phyloP scores from a whole-genome alignment of 2,113 vertebrate genomes.

The Meles meles region DNA sequence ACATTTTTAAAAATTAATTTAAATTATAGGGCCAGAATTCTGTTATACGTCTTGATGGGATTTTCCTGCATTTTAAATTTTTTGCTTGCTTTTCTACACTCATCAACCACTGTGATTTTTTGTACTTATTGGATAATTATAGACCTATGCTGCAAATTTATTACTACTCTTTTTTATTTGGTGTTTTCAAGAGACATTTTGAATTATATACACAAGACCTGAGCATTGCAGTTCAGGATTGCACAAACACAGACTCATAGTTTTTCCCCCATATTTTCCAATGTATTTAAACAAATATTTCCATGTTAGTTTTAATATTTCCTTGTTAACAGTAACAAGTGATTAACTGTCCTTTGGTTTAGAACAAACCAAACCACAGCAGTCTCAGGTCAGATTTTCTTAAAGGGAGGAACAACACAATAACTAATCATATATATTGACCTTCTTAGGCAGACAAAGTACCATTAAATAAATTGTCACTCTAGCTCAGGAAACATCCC shows the following conservation, averaged over 20 bases:
- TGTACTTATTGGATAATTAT: neutral
- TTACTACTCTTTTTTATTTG: neutral
- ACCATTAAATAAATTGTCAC: conserved; percentile 26
- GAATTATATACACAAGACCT: neutral
- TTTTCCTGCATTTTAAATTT: neutral
- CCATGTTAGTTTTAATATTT: neutral
- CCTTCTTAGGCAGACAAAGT: neutral
- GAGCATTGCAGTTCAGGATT: neutral
- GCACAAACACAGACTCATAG: neutral
- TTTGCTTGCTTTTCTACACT: neutral
- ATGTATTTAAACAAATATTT: conserved; percentile 32
- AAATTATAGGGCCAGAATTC: neutral
- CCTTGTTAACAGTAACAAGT: neutral
- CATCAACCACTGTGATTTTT: neutral
- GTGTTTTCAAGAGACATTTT: neutral
- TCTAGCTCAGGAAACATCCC: neutral
- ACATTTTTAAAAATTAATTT: neutral
- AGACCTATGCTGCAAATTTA: neutral
- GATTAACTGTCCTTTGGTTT: neutral
- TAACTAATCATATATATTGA: neutral
- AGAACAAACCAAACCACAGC: neutral
- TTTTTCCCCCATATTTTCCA: neutral
- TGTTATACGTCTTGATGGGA: neutral
- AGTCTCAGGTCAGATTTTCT: neutral
- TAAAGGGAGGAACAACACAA: neutral